A percentile compares a stretch with the other conserved stretches of the same genome.
Conservation (phyloP, 2,797 vertebrate genomes). For the Notolepis coatsorum region DNA sequence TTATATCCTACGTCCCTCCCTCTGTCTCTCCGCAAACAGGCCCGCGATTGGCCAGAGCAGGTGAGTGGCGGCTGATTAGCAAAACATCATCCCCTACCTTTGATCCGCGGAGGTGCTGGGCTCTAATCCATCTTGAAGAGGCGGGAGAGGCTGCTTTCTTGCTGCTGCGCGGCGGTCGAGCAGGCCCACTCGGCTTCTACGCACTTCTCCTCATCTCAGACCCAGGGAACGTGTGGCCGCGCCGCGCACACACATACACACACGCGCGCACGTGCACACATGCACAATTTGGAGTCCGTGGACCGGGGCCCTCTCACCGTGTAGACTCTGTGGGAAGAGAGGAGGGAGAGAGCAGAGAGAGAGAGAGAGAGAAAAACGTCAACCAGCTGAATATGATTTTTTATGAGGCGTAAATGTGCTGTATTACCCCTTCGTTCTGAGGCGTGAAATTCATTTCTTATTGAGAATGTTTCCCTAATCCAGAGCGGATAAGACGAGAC, state of each 20-base stretch:
- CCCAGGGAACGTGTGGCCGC: slow-evolving; percentile 27
- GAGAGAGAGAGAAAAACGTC: neutral
- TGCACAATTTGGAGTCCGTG: neutral
- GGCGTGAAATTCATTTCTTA: slow-evolving; percentile 8
- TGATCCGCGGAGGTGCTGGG: slow-evolving; percentile 79
- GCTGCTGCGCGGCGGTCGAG: slow-evolving; percentile 67
- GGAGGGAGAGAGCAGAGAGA: neutral
- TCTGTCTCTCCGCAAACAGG: neutral
- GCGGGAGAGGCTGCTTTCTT: slow-evolving; percentile 43
- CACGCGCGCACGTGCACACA: slow-evolving; percentile 8
- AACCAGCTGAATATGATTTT: slow-evolving; percentile 17
- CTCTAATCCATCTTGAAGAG: slow-evolving; percentile 81
- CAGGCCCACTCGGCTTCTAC: slow-evolving; percentile 65
- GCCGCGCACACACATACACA: slow-evolving; percentile 5
- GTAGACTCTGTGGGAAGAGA: slow-evolving; percentile 22
- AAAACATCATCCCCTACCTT: slow-evolving; percentile 78
- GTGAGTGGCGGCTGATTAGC: slow-evolving; percentile 66
- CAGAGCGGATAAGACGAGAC: slow-evolving; percentile 5
- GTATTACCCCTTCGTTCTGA: slow-evolving; percentile 3
- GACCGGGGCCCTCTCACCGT: neutral
- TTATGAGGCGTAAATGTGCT: slow-evolving; percentile 8
- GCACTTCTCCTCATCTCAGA: slow-evolving; percentile 73
- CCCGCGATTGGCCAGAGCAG: slow-evolving; percentile 43
- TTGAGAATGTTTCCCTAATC: slow-evolving; percentile 7
- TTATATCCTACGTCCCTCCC: neutral